These are phyloP conservation scores for Elephas maximus DNA, from an alignment of 2,113 vertebrate genomes.

Conservation along the genomic window DNA sequence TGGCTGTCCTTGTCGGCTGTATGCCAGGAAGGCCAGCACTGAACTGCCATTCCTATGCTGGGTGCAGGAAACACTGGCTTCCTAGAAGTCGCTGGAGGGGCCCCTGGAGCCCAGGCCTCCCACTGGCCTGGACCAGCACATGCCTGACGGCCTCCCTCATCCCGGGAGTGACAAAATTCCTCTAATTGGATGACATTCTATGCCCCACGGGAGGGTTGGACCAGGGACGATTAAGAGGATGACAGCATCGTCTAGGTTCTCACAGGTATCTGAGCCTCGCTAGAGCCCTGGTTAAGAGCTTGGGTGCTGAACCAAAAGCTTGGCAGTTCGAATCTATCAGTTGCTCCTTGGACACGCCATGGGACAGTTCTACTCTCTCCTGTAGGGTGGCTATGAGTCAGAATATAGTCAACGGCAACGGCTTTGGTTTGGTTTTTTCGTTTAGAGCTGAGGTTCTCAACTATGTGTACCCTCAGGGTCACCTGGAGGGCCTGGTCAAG, in stretches of 20 bases:
- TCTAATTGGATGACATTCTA: background rate
- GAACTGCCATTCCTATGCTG: background rate
- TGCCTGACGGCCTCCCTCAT: background rate
- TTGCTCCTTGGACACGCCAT: too few species aligned
- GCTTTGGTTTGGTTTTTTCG: too few species aligned
- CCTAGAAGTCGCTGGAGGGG: background rate
- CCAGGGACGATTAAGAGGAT: background rate
- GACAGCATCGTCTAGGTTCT: too few species aligned
- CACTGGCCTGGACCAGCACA: background rate
- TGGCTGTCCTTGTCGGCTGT: background rate
- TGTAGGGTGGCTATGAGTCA: too few species aligned
- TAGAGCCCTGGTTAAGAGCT: too few species aligned
- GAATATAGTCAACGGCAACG: too few species aligned
- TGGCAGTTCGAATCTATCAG: too few species aligned
- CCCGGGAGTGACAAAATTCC: background rate
- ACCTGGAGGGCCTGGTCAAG: background rate
- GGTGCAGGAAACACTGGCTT: background rate
- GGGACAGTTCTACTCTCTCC: too few species aligned
- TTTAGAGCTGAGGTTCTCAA: background rate
- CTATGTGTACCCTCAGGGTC: background rate
- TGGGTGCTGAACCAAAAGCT: too few species aligned
- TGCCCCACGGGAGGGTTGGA: background rate
- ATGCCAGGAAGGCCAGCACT: background rate
- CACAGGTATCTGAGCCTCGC: background rate
- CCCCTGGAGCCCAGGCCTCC: background rate